Evolutionary conservation across 2,888 invertebrate species (phyloP), one percentile per base, ranked within the genome.

Genomic region (Parnassius apollo): DNA sequence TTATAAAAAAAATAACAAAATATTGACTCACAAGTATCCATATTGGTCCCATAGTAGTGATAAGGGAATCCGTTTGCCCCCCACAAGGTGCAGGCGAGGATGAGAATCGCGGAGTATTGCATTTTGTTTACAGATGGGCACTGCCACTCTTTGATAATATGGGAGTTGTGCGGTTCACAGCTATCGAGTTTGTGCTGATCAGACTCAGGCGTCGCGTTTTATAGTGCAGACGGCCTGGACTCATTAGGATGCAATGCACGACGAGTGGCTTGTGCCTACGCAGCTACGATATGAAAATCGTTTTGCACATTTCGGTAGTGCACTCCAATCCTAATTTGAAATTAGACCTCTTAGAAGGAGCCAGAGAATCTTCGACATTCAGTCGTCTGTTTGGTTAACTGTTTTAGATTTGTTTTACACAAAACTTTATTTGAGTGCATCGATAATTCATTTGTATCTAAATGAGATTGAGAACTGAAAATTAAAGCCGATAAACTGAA

Each of bases 231-330:
- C 75, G 71, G 80, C 68, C 81, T 68, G 83, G 81, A 80, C 78
- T 88, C 73, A 89, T 91, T 90, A 83, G 76, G 82, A 91, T 89
- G 75, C 91, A 72, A 59, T 54, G 54, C 91, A 86, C 87, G 89
- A 61, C 25, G 44, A 54, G 45, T 64, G 68, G 76, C 71, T 69
- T 77, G 85, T 83, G 83, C 77, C 79, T 71, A 80, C 78, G 78
- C 76, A 70, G 35, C 35, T 7, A 35, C 71, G 71, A 72, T 49
- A 49, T 13, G 49, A 71, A 72, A 67, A 71, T 70, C 73, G 78
- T 77, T 83, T 82, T 81, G 81, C 83, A 77, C 80, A 76, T 78
- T 81, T 83, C 80, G 82, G 72, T 78, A 76, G 77, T 79, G 72
- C 71, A 79, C 76, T 76, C 81, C 82, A 76, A 86, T 88, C 86